Conservation (phyloP, 2,113 vertebrate genomes). For the Cyprinodon variegatus region DNA sequence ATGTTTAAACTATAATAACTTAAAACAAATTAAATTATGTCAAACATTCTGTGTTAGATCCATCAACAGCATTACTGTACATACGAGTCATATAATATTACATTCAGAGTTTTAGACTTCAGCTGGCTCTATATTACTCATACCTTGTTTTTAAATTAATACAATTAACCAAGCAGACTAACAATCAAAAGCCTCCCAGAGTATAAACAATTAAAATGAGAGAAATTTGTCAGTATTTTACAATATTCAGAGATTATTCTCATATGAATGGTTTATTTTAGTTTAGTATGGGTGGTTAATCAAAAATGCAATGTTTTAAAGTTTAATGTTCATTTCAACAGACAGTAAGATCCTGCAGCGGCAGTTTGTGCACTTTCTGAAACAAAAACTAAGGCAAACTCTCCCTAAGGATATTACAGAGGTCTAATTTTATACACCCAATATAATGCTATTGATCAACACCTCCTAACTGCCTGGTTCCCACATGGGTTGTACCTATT, state of each 20-base stretch:
- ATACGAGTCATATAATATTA: background rate
- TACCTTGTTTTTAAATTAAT: background rate
- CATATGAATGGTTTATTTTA: background rate
- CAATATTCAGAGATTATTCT: background rate
- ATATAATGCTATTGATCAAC: conserved; percentile 17
- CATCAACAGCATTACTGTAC: background rate
- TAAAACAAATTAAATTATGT: background rate
- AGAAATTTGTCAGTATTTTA: background rate
- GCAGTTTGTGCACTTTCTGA: background rate
- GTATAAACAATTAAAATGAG: background rate
- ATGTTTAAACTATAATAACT: background rate
- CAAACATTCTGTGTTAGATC: background rate
- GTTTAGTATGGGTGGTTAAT: background rate
- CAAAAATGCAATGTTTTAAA: background rate
- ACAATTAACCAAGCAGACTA: background rate
- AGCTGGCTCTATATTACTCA: background rate
- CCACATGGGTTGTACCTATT: conserved; percentile 1
- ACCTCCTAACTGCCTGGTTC: background rate
- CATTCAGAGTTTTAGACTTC: background rate
- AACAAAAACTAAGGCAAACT: background rate
- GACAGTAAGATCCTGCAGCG: background rate
- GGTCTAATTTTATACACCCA: conserved; percentile 12
- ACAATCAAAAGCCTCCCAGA: background rate
- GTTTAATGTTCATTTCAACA: background rate
- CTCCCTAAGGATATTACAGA: background rate